phyloP scores from a whole-genome alignment of 1,140 invertebrate species.

The Nasonia longicornis region DNA sequence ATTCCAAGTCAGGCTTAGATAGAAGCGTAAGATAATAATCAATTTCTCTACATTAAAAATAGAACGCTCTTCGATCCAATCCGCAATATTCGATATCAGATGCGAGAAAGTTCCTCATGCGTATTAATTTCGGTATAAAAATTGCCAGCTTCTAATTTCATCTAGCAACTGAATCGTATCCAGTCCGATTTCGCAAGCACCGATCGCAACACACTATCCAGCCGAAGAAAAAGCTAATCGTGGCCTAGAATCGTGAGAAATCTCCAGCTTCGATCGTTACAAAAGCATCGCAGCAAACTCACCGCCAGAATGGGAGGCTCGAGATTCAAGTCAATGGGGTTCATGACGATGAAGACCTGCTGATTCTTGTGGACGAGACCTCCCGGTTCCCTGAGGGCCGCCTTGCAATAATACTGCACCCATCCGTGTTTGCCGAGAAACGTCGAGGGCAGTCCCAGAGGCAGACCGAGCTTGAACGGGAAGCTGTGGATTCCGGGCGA shows the following conservation, averaged over 20 bases:
- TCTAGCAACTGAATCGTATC: background rate
- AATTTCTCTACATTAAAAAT: background rate
- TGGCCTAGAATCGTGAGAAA: background rate
- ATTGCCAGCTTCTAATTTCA: background rate
- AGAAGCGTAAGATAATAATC: too few species aligned
- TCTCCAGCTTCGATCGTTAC: background rate
- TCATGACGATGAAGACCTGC: slow-evolving; percentile 97
- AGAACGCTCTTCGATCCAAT: background rate
- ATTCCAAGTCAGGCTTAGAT: too few species aligned
- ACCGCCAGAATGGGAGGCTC: slow-evolving; percentile 90
- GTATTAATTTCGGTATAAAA: background rate
- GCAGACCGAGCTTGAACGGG: slow-evolving; percentile 92
- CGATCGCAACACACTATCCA: background rate
- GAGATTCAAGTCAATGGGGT: slow-evolving; percentile 92
- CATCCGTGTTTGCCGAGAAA: slow-evolving; percentile 95
- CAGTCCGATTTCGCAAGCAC: background rate
- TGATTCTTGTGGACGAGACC: slow-evolving; percentile 95
- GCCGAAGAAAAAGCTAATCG: background rate
- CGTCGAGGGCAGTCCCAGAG: slow-evolving; percentile 90
- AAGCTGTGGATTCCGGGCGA: slow-evolving; percentile 96
- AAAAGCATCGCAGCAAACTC: slow-evolving; percentile 64
- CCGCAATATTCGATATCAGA: background rate
- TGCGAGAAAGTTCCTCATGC: background rate
- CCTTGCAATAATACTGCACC: slow-evolving; percentile 96
- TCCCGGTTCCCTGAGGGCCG: slow-evolving; percentile 88